phyloP scores from a whole-genome alignment of 2,797 vertebrate species.

The Melanotaenia nigrans region DNA sequence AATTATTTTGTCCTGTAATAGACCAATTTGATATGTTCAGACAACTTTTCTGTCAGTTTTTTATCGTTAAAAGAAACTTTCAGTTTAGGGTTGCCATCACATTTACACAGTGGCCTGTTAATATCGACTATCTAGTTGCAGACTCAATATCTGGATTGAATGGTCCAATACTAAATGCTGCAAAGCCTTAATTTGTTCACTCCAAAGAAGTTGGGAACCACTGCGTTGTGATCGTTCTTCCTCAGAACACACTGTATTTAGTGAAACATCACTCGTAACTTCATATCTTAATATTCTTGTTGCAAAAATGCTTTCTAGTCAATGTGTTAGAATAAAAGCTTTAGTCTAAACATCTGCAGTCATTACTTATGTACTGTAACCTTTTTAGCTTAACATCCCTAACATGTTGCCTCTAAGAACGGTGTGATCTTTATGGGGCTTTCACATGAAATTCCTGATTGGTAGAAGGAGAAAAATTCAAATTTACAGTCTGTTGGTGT shows the following conservation, averaged over 20 bases:
- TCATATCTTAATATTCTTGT: background rate
- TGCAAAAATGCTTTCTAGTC: background rate
- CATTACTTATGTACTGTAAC: no score
- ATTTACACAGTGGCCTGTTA: no score
- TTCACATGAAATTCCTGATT: background rate
- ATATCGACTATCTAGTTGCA: no score
- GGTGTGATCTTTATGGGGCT: background rate
- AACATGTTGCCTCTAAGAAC: constrained; percentile 9
- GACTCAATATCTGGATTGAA: no score
- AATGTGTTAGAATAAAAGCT: no score
- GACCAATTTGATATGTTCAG: background rate
- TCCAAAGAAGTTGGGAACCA: background rate
- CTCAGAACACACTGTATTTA: no score
- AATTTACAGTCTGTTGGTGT: background rate
- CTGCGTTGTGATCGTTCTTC: background rate
- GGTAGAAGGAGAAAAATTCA: background rate
- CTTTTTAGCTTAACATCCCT: background rate
- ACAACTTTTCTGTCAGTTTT: background rate
- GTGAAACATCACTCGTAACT: background rate
- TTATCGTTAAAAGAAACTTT: no score
- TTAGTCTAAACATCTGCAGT: no score
- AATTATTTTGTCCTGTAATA: background rate
- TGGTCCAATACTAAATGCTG: background rate
- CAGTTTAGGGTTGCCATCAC: no score
- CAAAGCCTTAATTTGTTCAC: background rate